A percentile compares a stretch with the other conserved stretches of the same genome.
phyloP scores from a whole-genome alignment of 2,113 vertebrate genomes.

The Protobothrops mucrosquamatus region DNA sequence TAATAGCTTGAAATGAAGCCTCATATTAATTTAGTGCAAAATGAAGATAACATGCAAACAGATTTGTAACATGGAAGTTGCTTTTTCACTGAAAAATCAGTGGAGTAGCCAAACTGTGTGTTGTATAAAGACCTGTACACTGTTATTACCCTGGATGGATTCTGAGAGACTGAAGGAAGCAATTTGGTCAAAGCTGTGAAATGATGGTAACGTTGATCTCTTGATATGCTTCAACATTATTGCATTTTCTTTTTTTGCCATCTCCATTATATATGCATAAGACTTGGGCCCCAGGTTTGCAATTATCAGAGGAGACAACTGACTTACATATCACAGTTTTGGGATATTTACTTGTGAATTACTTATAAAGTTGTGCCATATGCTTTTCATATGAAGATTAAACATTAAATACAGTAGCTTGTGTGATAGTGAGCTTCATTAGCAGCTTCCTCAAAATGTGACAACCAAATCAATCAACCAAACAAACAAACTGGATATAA shows the following conservation, averaged over 20 bases:
- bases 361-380: conserved; percentile 58
- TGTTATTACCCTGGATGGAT: conserved; percentile 22
- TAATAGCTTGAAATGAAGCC: conserved; percentile 13
- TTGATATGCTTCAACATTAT: conserved; percentile 58
- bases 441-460: conserved; percentile 46
- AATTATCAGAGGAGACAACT: conserved; percentile 44
- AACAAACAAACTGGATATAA: conserved; percentile 25
- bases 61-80: neutral
- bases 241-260: conserved; percentile 65
- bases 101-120: conserved; percentile 33
- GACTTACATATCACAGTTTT: conserved; percentile 43
- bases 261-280: conserved; percentile 68
- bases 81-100: conserved; percentile 23
- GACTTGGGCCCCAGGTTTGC: conserved; percentile 47
- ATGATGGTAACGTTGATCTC: conserved; percentile 44
- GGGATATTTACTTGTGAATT: conserved; percentile 52
- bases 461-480: neutral
- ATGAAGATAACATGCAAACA: neutral
- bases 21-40: conserved; percentile 37
- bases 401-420: conserved; percentile 51
- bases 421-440: conserved; percentile 50
- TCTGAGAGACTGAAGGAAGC: conserved; percentile 38
- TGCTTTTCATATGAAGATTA: conserved; percentile 53
- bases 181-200: conserved; percentile 48
- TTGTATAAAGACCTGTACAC: conserved; percentile 17